phyloP scores from a whole-genome alignment of 2,113 vertebrate genomes.

The Urocynchramus pylzowi region DNA sequence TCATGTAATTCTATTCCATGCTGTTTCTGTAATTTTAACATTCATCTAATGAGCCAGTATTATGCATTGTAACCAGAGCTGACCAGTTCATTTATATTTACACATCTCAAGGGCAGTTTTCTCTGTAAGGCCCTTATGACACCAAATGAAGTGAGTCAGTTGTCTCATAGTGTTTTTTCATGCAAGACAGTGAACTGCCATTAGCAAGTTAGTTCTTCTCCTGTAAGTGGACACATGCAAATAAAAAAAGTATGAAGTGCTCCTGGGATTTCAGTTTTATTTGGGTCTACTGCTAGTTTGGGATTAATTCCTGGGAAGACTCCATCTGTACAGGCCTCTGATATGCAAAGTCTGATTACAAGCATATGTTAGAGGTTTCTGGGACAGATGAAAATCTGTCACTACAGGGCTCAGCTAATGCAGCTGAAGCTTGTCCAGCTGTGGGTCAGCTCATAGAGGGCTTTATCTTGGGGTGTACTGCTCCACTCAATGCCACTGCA shows the following conservation, averaged over 20 bases:
- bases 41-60: not conserved
- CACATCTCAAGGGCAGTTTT: not conserved
- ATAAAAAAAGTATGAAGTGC: not conserved
- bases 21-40: not conserved
- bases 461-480: not conserved
- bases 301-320: conserved; percentile 37
- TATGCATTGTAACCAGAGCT: not conserved
- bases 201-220: not conserved
- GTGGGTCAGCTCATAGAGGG: not conserved
- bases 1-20: not conserved
- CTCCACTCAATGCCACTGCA: not conserved
- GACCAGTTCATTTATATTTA: not conserved
- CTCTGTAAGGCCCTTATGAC: not conserved
- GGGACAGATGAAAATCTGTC: conserved; percentile 21
- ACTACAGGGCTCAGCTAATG: not conserved
- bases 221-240: not conserved
- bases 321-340: conserved; percentile 16
- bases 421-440: not conserved
- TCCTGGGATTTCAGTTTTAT: conserved; percentile 28
- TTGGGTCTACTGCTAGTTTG: conserved; percentile 4
- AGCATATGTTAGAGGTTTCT: conserved; percentile 41
- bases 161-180: not conserved
- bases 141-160: not conserved
- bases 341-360: conserved; percentile 36
- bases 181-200: not conserved